Evolutionary conservation across 2,113 vertebrate genomes (phyloP).

Genomic region (Tupaia tana): DNA sequence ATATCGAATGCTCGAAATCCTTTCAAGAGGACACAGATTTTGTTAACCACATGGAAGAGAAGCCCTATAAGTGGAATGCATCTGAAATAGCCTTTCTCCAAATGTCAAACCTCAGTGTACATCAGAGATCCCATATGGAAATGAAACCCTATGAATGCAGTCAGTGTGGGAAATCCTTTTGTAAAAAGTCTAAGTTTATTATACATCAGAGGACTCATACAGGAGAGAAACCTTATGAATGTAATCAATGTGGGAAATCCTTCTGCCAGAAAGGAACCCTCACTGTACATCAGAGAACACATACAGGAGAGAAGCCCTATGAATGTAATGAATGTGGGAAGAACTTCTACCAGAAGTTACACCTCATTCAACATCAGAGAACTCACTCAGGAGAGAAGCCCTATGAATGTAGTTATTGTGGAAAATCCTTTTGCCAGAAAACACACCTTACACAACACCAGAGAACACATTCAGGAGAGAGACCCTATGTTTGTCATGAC

Average conservation of each 20-base stretch:
- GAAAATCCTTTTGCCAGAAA: slow-evolving; percentile 81
- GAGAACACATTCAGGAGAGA: slow-evolving; percentile 83
- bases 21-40: slow-evolving; percentile 73
- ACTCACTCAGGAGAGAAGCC: slow-evolving; percentile 83
- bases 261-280: slow-evolving; percentile 78
- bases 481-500: slow-evolving; percentile 82
- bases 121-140: slow-evolving; percentile 64
- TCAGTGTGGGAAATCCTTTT: slow-evolving; percentile 82
- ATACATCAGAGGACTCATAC: slow-evolving; percentile 84
- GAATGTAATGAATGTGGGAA: slow-evolving; percentile 78
- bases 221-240: slow-evolving; percentile 83
- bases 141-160: slow-evolving; percentile 78
- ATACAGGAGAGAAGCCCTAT: slow-evolving; percentile 83
- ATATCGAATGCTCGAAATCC: slow-evolving; percentile 73
- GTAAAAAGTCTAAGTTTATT: slow-evolving; percentile 80
- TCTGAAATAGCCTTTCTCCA: slow-evolving; percentile 79
- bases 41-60: slow-evolving; percentile 67
- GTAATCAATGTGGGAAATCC: slow-evolving; percentile 79
- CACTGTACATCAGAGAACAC: slow-evolving; percentile 79
- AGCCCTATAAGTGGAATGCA: slow-evolving; percentile 73
- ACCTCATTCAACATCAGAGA: slow-evolving; percentile 82
- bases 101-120: slow-evolving; percentile 65
- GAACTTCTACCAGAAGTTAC: slow-evolving; percentile 80
- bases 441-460: slow-evolving; percentile 83
- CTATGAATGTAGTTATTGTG: slow-evolving; percentile 80